A percentile compares a stretch with the other conserved stretches of the same genome.
phyloP scores from a whole-genome alignment of 2,888 invertebrate species.

The Pogonocherus hispidulus region DNA sequence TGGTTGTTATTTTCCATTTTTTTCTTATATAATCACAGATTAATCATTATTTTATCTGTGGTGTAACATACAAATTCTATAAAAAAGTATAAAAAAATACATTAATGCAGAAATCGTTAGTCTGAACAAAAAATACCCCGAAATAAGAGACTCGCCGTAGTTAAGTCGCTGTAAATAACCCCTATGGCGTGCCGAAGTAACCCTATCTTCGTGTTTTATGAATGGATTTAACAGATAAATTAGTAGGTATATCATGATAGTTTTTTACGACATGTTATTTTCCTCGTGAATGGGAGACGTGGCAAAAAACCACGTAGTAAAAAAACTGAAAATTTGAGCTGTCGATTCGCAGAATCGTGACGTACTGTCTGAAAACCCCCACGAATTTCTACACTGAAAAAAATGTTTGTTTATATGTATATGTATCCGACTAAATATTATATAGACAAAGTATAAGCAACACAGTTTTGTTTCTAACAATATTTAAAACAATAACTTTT shows the following conservation, averaged over 20 bases:
- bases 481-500: no score
- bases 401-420: neutral
- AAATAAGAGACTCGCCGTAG: no score
- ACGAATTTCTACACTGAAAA: neutral
- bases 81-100: no score
- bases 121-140: no score
- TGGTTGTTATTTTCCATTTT: no score
- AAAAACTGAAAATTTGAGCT: constrained; percentile 8
- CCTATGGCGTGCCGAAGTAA: neutral
- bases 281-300: neutral
- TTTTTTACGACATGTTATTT: constrained; percentile 5
- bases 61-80: no score
- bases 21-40: no score
- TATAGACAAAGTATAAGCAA: no score
- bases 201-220: neutral
- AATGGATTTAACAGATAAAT: constrained; percentile 8
- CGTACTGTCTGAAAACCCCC: constrained; percentile 2
- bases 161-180: neutral
- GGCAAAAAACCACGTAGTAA: neutral
- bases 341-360: constrained; percentile 4
- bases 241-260: constrained; percentile 3
- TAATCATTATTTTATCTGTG: no score
- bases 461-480: no score
- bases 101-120: no score
- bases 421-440: no score